Percentiles rank a stretch among this genome's conserved stretches.
Evolutionary conservation across 2,797 vertebrate species (phyloP).

Genomic region (Sebastiscus albofasciatus): DNA sequence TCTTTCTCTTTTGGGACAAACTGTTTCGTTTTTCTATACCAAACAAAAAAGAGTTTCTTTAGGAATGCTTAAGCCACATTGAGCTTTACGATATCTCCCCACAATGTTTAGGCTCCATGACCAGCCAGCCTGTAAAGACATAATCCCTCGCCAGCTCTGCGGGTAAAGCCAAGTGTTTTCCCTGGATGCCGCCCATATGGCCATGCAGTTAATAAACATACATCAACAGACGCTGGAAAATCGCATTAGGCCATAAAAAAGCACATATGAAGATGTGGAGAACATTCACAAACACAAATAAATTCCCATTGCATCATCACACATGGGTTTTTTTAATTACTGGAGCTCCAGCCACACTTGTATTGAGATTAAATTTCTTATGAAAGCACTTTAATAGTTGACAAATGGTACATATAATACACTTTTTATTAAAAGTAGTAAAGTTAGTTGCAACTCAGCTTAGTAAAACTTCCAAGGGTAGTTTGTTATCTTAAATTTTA

Average conservation of each 20-base stretch:
- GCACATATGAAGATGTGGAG: not conserved
- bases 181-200: slow-evolving; percentile 6
- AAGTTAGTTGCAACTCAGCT: too few species aligned
- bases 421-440: not conserved
- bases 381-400: not conserved
- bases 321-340: not conserved
- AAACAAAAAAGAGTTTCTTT: not conserved
- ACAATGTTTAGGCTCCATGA: not conserved
- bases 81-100: not conserved
- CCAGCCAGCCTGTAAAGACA: not conserved
- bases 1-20: not conserved
- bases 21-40: not conserved
- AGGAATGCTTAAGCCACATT: not conserved
- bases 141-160: not conserved
- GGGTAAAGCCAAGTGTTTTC: not conserved
- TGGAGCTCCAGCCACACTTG: not conserved
- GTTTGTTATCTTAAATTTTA: not conserved
- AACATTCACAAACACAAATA: not conserved
- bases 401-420: not conserved
- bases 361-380: not conserved
- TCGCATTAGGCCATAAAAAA: not conserved
- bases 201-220: slow-evolving; percentile 8
- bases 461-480: not conserved
- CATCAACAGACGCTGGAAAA: slow-evolving; percentile 24
- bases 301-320: not conserved